A percentile compares a stretch with the other conserved stretches of the same genome.
These are phyloP conservation scores for Elgaria multicarinata DNA, from an alignment of 2,113 vertebrate genomes.

Conservation along the genomic window DNA sequence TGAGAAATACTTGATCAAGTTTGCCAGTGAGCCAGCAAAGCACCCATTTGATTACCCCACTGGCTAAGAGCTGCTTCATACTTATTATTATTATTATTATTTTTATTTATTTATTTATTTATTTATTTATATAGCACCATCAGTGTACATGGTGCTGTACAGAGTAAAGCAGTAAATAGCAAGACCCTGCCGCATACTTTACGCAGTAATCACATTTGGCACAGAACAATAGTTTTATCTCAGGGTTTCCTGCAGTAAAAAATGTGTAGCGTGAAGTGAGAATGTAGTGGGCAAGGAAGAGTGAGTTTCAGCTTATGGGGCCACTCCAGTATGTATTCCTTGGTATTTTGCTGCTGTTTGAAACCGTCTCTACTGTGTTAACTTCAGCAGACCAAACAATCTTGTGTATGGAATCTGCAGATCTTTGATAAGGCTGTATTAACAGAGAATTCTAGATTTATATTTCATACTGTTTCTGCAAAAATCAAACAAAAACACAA, in stretches of 20 bases:
- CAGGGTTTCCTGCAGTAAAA: neutral
- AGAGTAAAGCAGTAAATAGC: too few species aligned
- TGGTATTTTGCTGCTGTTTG: neutral
- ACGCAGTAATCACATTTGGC: neutral
- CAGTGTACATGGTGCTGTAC: too few species aligned
- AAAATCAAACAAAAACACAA: neutral
- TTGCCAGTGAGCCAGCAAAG: neutral
- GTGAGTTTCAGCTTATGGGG: too few species aligned
- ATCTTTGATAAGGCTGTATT: neutral
- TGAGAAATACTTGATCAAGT: too few species aligned
- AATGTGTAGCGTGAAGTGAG: neutral
- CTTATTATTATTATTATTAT: too few species aligned
- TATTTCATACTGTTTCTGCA: conserved; percentile 11
- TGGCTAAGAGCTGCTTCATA: neutral
- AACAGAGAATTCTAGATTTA: neutral
- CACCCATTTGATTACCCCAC: neutral
- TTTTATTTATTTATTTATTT: too few species aligned
- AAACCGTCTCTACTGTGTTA: conserved; percentile 32
- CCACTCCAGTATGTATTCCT: neutral
- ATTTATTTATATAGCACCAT: too few species aligned
- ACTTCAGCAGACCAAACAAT: conserved; percentile 40
- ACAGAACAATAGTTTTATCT: neutral
- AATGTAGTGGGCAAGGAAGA: too few species aligned
- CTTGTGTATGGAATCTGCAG: conserved; percentile 18
- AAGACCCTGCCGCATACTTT: neutral